phyloP scores from a whole-genome alignment of 2,888 invertebrate species.

The Amiota minor region DNA sequence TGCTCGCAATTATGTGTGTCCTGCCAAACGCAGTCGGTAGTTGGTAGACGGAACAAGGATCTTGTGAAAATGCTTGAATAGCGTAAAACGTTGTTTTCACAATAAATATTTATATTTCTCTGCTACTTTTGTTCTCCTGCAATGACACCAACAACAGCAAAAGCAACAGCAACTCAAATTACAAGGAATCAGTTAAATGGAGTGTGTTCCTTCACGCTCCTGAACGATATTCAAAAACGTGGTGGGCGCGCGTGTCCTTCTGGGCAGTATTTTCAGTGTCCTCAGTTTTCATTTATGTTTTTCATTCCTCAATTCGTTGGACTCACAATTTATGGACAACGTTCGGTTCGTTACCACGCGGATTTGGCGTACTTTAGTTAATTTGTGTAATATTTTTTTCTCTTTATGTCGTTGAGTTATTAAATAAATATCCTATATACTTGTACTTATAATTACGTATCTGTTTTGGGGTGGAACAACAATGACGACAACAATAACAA shows the following conservation, averaged over 20 bases:
- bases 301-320: neutral
- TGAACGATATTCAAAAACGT: slow-evolving; percentile 41
- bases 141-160: neutral
- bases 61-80: neutral
- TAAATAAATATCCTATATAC: slow-evolving; percentile 24
- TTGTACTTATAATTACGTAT: slow-evolving; percentile 3
- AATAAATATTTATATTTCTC: slow-evolving; percentile 58
- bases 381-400: slow-evolving; percentile 24
- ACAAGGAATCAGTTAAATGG: slow-evolving; percentile 62
- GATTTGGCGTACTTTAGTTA: slow-evolving; percentile 15
- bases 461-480: neutral
- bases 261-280: neutral
- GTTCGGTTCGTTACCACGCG: slow-evolving; percentile 5
- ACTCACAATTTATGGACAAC: slow-evolving; percentile 20
- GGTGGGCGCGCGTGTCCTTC: slow-evolving; percentile 34
- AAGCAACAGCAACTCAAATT: neutral
- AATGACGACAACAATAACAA: no score
- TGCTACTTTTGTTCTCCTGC: slow-evolving; percentile 14
- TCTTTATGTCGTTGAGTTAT: slow-evolving; percentile 21
- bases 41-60: neutral
- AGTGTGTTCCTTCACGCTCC: slow-evolving; percentile 49
- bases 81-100: slow-evolving; percentile 56
- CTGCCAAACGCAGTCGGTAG: slow-evolving; percentile 8
- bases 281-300: no score
- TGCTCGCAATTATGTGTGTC: slow-evolving; percentile 2